Conservation (phyloP, 2,797 vertebrate species). For the Knipowitschia caucasica region DNA sequence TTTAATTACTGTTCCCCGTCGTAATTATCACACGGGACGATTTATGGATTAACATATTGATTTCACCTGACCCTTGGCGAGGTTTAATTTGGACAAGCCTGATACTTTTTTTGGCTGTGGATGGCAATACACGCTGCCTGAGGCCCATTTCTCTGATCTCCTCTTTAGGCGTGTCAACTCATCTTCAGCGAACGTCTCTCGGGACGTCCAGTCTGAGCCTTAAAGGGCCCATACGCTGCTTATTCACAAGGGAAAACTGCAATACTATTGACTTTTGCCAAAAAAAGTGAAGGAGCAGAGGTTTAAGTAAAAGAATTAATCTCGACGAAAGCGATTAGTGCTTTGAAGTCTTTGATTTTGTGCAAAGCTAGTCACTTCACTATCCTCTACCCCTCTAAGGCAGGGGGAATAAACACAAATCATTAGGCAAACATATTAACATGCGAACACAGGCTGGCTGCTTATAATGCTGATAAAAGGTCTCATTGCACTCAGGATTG, state of each 20-base stretch:
- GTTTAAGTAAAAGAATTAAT: slow-evolving; percentile 65
- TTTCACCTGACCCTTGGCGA: slow-evolving; percentile 73
- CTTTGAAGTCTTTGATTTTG: slow-evolving; percentile 72
- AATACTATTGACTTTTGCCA: slow-evolving; percentile 55
- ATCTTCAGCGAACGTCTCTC: slow-evolving; percentile 59
- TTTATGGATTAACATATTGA: slow-evolving; percentile 81
- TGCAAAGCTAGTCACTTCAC: slow-evolving; percentile 55
- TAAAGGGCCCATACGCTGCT: slow-evolving; percentile 45
- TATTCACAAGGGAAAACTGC: slow-evolving; percentile 38
- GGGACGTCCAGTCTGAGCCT: slow-evolving; percentile 48
- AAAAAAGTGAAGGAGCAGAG: slow-evolving; percentile 37
- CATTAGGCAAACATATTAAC: slow-evolving; percentile 72
- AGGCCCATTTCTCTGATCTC: slow-evolving; percentile 38
- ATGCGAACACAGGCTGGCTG: slow-evolving; percentile 52
- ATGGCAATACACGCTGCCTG: slow-evolving; percentile 58
- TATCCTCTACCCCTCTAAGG: slow-evolving; percentile 59
- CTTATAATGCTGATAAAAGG: slow-evolving; percentile 64
- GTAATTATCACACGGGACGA: slow-evolving; percentile 75
- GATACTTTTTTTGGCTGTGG: slow-evolving; percentile 60
- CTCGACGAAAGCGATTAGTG: slow-evolving; percentile 63
- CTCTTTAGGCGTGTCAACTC: slow-evolving; percentile 59
- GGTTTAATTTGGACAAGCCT: slow-evolving; percentile 62
- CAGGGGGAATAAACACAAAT: slow-evolving; percentile 73
- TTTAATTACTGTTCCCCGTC: slow-evolving; percentile 75
- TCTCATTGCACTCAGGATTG: slow-evolving; percentile 24